Conservation (phyloP, 2,113 vertebrate species). For the Phasianus colchicus region DNA sequence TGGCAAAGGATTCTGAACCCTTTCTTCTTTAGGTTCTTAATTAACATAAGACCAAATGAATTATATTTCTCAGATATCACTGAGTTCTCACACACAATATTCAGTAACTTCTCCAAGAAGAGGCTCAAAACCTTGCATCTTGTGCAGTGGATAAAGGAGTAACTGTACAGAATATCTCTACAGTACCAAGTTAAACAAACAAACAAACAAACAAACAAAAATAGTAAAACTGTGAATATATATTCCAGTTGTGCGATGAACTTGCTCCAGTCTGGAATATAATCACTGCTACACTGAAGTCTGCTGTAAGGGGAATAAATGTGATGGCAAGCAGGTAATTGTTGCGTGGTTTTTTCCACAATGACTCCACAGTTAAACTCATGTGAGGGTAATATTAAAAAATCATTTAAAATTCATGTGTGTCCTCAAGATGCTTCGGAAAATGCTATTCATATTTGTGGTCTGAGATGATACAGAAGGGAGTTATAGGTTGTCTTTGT, state of each 20-base stretch:
- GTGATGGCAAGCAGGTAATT: background rate
- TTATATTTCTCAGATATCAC: background rate
- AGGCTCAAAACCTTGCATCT: background rate
- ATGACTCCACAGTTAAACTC: background rate
- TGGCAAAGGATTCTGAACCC: background rate
- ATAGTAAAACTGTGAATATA: background rate
- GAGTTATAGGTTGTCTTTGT: accelerated
- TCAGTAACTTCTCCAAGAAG: background rate
- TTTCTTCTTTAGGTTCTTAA: background rate
- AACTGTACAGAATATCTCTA: no score
- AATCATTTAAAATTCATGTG: background rate
- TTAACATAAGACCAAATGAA: background rate
- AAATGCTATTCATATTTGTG: background rate
- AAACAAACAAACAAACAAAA: no score
- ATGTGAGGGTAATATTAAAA: background rate
- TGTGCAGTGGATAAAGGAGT: background rate
- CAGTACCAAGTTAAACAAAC: background rate
- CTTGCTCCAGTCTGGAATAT: background rate
- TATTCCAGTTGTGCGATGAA: background rate
- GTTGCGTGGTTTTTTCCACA: background rate
- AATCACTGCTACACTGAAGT: background rate
- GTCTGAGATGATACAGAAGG: background rate
- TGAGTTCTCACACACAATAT: background rate
- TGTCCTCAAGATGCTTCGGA: background rate
- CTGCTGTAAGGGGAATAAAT: background rate